Percentiles rank a stretch among this genome's conserved stretches.
Conservation (phyloP, 2,888 invertebrate genomes). For the Fabriciana adippe region DNA sequence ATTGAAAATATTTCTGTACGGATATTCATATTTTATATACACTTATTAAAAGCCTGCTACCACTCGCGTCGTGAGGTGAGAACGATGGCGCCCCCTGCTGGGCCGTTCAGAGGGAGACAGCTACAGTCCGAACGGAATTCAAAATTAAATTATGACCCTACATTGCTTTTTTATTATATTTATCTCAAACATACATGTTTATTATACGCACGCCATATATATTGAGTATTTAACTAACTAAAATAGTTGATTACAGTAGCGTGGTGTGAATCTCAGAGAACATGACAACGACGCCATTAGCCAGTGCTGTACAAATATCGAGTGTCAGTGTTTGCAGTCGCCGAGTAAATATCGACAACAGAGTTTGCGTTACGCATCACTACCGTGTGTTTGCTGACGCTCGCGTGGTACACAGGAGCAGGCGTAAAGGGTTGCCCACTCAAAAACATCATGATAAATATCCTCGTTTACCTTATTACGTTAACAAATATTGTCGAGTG, state of each 20-base stretch:
- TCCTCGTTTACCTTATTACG: constrained; percentile 68
- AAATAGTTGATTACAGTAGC: constrained; percentile 67
- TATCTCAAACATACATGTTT: constrained; percentile 49
- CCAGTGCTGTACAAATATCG: constrained; percentile 75
- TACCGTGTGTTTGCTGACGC: constrained; percentile 73
- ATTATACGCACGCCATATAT: neutral
- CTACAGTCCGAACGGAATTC: constrained; percentile 77
- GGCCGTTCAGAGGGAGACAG: constrained; percentile 71
- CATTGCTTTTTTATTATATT: constrained; percentile 68
- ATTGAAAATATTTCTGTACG: constrained; percentile 79
- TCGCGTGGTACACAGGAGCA: constrained; percentile 63
- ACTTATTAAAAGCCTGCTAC: constrained; percentile 82
- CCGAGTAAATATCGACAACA: constrained; percentile 76
- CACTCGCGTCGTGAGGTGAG: constrained; percentile 82
- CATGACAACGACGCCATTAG: constrained; percentile 72
- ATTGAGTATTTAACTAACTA: neutral
- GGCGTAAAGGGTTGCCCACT: constrained; percentile 77
- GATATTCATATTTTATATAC: constrained; percentile 82
- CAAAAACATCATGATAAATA: constrained; percentile 72
- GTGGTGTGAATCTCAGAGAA: constrained; percentile 67
- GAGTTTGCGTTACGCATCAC: constrained; percentile 82
- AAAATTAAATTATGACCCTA: constrained; percentile 79
- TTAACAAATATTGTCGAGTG: constrained; percentile 62
- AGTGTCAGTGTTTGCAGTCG: constrained; percentile 74
- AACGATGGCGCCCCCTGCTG: constrained; percentile 81